Percentiles rank a stretch among this genome's conserved stretches.
Evolutionary conservation across 2,797 vertebrate species (phyloP).

Genomic region (Acrocephalus scirpaceus): DNA sequence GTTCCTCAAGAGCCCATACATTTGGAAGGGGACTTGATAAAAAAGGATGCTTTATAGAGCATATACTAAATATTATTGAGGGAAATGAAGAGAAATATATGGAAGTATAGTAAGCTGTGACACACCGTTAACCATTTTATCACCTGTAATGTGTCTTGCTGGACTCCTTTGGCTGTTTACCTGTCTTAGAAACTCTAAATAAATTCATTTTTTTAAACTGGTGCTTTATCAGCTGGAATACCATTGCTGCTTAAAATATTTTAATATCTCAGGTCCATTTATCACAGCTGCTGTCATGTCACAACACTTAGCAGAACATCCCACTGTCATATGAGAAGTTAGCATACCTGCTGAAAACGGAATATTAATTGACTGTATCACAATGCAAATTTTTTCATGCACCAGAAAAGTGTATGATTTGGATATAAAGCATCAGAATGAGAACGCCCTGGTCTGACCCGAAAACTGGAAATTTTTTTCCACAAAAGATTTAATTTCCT

Average conservation of each 20-base stretch:
- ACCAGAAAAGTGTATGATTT: not conserved
- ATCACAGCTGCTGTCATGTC: conserved; percentile 23
- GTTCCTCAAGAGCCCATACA: not conserved
- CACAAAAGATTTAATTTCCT: not conserved
- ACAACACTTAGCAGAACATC: not conserved
- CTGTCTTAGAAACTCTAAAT: conserved; percentile 1
- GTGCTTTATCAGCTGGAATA: conserved; percentile 11
- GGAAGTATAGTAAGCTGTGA: not conserved
- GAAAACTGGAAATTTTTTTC: not conserved
- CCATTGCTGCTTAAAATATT: not conserved
- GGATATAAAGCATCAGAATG: not conserved
- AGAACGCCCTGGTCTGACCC: not conserved
- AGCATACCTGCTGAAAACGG: conserved; percentile 35
- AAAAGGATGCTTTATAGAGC: conserved; percentile 21
- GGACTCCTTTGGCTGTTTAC: conserved; percentile 25
- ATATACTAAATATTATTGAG: conserved; percentile 39
- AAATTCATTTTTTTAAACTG: not conserved
- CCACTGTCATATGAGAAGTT: not conserved
- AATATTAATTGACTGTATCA: conserved; percentile 44
- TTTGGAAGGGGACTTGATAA: not conserved
- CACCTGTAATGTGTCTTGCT: conserved; percentile 7
- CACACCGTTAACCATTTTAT: conserved; percentile 34
- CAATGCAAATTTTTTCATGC: not conserved
- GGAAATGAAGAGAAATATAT: conserved; percentile 46
- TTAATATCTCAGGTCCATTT: conserved; percentile 5